Evolutionary conservation across 2,113 vertebrate genomes (phyloP).

Genomic region (Chroicocephalus ridibundus): DNA sequence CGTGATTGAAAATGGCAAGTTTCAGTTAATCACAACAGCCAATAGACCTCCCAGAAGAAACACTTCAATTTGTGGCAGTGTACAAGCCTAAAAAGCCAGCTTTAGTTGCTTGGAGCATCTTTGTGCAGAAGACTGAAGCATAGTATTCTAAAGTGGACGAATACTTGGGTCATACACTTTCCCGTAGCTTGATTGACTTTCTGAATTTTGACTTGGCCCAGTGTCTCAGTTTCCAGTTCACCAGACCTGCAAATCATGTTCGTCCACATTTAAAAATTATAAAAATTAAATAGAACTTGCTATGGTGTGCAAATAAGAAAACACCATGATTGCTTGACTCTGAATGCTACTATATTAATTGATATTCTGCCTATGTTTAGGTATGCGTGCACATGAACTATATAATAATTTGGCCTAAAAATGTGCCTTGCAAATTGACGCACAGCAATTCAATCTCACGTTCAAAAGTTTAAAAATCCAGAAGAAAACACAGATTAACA

Average conservation of each 20-base stretch:
- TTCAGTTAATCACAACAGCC: neutral
- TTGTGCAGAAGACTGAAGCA: conserved; percentile 1
- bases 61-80: neutral
- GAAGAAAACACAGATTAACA: neutral
- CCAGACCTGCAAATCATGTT: neutral
- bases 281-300: neutral
- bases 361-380: neutral
- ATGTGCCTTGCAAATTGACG: neutral
- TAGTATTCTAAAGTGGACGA: neutral
- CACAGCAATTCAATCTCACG: neutral
- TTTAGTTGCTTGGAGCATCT: neutral
- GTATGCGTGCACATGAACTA: neutral
- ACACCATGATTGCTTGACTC: neutral
- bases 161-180: neutral
- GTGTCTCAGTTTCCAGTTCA: neutral
- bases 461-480: neutral
- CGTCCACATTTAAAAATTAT: neutral
- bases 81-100: neutral
- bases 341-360: neutral
- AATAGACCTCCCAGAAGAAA: neutral
- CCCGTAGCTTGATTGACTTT: neutral
- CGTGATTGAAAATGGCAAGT: neutral
- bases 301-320: neutral
- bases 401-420: neutral
- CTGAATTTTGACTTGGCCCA: neutral